Evolutionary conservation across 2,888 invertebrate species (phyloP), one percentile per base, ranked within the genome.

Genomic region (Melikaiella ostensackeni): DNA sequence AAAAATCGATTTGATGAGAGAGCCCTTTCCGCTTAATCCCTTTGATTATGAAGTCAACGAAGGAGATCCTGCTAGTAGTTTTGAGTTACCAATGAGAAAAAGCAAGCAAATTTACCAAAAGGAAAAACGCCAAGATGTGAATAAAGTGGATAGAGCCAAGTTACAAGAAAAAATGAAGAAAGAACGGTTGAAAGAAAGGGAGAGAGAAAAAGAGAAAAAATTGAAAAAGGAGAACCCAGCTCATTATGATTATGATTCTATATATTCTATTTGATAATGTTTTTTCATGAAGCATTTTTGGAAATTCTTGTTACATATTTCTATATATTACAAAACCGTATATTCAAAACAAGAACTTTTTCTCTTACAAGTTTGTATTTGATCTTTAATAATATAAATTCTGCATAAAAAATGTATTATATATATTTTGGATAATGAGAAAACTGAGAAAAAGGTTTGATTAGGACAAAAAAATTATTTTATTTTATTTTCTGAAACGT

Each of bases 21-120:
- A 3, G 55, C 55, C 55, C 1, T 55, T 19, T 55, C 21, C 55
- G 1, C 55, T 55, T 21, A 21, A 21, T 21, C 77, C 77, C 0
- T 66, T 42, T 30, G 13, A 59, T 3, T 75, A 77, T 13, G 46
- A 59, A 4, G 8, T 59, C 8, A 21, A 13, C 0, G n/a, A 11
- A 13, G 30, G 13, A 1, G 66, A 61, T n/a, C 30, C 77, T 0
- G 1, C n/a, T 1, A 73, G 62, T 8, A 61, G 33, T 16, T 13
- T 35, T 9, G 75, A 77, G n/a, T 16, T 77, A 21, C 3, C 66
- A 8, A 77, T 75, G 77, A 62, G 46, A 50, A 24, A 16, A 9
- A 38, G 62, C 27, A 75, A 21, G 16, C 19, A 33, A 11, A 35
- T 61, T 27, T 75, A 21, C 35, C 35, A 50, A 2, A 46, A 24